Percentiles rank a stretch among this genome's conserved stretches.
phyloP scores from a whole-genome alignment of 92 coral and sea anemone species.

The Siderastrea siderea region DNA sequence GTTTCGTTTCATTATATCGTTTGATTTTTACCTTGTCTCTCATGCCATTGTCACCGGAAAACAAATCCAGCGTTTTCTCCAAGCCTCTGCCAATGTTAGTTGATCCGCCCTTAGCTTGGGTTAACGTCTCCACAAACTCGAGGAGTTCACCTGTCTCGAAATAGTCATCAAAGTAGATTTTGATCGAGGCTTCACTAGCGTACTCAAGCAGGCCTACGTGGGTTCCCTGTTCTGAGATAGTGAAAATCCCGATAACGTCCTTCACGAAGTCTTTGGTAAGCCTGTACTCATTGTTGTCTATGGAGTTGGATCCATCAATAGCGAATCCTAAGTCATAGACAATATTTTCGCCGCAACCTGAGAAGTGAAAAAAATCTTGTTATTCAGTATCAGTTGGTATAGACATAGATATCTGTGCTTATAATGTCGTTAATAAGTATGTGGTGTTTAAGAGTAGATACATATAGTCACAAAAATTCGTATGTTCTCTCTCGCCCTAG shows the following conservation, averaged over 20 bases:
- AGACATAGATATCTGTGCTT: too few relatives aligned
- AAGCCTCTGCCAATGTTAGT: constrained; percentile 69
- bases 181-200: constrained; percentile 65
- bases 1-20: background rate
- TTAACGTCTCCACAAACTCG: background rate
- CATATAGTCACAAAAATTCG: too few relatives aligned
- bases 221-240: constrained; percentile 68
- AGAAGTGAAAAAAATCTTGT: background rate
- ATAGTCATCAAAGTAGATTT: constrained; percentile 51
- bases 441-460: too few relatives aligned
- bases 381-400: too few relatives aligned
- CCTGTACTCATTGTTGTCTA: constrained; percentile 78
- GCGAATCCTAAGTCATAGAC: constrained; percentile 87
- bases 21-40: constrained; percentile 11
- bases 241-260: constrained; percentile 74
- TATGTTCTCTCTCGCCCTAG: too few relatives aligned
- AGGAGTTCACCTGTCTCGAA: constrained; percentile 50
- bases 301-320: constrained; percentile 90
- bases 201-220: constrained; percentile 86
- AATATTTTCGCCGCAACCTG: constrained; percentile 72
- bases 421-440: too few relatives aligned
- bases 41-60: constrained; percentile 18
- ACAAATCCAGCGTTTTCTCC: constrained; percentile 38
- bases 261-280: constrained; percentile 79
- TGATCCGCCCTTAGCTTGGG: background rate